Conservation (phyloP, 2,888 invertebrate genomes). For the Tortrix viridana region DNA sequence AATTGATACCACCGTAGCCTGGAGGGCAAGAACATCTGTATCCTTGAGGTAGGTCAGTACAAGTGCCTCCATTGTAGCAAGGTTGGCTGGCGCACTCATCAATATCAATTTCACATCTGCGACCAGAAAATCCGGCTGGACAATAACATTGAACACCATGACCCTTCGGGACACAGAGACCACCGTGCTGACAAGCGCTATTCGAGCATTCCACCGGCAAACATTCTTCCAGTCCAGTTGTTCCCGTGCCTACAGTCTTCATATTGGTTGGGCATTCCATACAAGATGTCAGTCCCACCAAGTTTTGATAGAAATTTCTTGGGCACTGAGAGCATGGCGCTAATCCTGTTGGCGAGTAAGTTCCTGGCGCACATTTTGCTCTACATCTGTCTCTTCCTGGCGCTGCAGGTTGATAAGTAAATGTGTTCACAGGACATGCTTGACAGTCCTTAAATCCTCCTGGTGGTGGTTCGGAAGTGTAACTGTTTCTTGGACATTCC, state of each 20-base stretch:
- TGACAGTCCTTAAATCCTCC: conserved; percentile 97
- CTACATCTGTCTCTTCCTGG: conserved; percentile 92
- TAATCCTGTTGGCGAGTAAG: conserved; percentile 96
- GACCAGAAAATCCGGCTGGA: conserved; percentile 96
- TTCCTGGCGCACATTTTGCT: conserved; percentile 94
- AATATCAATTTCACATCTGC: conserved; percentile 96
- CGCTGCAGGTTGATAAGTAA: conserved; percentile 96
- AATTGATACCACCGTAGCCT: conserved; percentile 96
- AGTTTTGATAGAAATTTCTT: conserved; percentile 94
- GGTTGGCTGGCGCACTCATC: conserved; percentile 97
- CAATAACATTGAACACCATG: conserved; percentile 96
- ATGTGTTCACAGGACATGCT: conserved; percentile 94
- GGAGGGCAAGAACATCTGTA: conserved; percentile 94
- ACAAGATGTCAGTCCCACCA: conserved; percentile 93
- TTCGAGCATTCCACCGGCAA: conserved; percentile 94
- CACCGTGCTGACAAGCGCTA: conserved; percentile 95
- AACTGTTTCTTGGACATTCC: conserved; percentile 97
- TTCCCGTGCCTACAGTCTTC: conserved; percentile 92
- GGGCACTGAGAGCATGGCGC: conserved; percentile 98
- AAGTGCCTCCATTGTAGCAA: conserved; percentile 96
- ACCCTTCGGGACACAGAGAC: conserved; percentile 94
- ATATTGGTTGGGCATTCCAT: conserved; percentile 96
- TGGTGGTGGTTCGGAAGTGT: conserved; percentile 93
- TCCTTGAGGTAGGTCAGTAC: conserved; percentile 96
- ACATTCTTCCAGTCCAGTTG: conserved; percentile 93